Percentiles rank a stretch among this genome's conserved stretches.
phyloP scores from a whole-genome alignment of 2,888 invertebrate genomes.

The Zhuqinia jingwanae region DNA sequence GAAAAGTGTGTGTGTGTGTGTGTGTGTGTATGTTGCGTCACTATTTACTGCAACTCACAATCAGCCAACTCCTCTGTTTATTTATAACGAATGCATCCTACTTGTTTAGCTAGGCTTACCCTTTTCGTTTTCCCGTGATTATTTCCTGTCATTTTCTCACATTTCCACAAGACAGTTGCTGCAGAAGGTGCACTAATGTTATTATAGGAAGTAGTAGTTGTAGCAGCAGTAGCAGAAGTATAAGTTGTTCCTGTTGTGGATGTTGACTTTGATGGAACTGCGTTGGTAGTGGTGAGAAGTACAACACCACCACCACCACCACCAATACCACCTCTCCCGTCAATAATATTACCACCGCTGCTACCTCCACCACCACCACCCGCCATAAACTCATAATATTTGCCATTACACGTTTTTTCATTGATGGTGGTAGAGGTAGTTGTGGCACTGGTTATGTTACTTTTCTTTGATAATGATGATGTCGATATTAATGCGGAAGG shows the following conservation, averaged over 20 bases:
- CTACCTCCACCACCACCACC: background rate
- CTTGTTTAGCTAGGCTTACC: slow-evolving; percentile 68
- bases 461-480: background rate
- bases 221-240: too few relatives aligned
- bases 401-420: background rate
- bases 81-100: background rate
- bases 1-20: background rate
- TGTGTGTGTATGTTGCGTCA: background rate
- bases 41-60: too few relatives aligned
- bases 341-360: slow-evolving; percentile 8
- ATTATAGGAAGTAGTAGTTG: background rate
- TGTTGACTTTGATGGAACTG: background rate
- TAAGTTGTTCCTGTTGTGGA: slow-evolving; percentile 16
- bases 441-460: background rate
- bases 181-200: slow-evolving; percentile 63
- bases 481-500: background rate
- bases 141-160: slow-evolving; percentile 75
- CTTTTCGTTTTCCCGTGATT: slow-evolving; percentile 76
- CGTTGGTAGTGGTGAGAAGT: slow-evolving; percentile 9
- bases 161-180: slow-evolving; percentile 78
- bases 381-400: background rate
- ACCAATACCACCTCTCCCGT: too few relatives aligned
- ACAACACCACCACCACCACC: slow-evolving; percentile 38
- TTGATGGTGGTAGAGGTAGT: background rate
- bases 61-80: background rate